Conservation (phyloP, 2,888 invertebrate genomes). For the Coleophora flavipennella region DNA sequence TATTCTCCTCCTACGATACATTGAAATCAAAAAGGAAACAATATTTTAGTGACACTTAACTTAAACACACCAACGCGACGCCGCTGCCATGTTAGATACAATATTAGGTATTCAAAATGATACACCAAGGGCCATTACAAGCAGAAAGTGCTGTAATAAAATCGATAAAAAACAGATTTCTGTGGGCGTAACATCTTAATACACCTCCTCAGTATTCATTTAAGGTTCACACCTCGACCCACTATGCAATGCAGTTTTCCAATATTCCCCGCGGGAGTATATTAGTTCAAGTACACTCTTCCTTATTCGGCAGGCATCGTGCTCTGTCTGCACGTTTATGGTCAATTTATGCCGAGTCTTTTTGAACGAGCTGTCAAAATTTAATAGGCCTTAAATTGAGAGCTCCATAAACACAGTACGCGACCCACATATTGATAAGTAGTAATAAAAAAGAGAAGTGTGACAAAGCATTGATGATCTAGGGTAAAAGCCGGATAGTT, state of each 20-base stretch:
- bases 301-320: conserved; percentile 31
- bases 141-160: not conserved
- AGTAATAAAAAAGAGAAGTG: conserved; percentile 2
- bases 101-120: not conserved
- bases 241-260: conserved; percentile 28
- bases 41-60: too few relatives aligned
- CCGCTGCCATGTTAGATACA: too few relatives aligned
- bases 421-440: not conserved
- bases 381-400: too few relatives aligned
- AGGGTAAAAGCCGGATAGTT: too few relatives aligned
- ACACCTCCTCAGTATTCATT: conserved; percentile 21
- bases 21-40: not conserved
- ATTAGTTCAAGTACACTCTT: conserved; percentile 59
- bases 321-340: conserved; percentile 25
- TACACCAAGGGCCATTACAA: conserved; percentile 1
- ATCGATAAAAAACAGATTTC: conserved; percentile 3
- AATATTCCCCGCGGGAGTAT: conserved; percentile 35
- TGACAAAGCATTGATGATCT: too few relatives aligned
- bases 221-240: conserved; percentile 33
- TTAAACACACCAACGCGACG: too few relatives aligned
- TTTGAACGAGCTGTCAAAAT: not conserved
- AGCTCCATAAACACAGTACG: conserved; percentile 3
- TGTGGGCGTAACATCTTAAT: conserved; percentile 7
- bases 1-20: not conserved
- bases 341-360: conserved; percentile 21